A percentile compares a stretch with the other conserved stretches of the same genome.
Evolutionary conservation across 2,797 vertebrate species (phyloP).

Genomic region (Erethizon dorsatum): DNA sequence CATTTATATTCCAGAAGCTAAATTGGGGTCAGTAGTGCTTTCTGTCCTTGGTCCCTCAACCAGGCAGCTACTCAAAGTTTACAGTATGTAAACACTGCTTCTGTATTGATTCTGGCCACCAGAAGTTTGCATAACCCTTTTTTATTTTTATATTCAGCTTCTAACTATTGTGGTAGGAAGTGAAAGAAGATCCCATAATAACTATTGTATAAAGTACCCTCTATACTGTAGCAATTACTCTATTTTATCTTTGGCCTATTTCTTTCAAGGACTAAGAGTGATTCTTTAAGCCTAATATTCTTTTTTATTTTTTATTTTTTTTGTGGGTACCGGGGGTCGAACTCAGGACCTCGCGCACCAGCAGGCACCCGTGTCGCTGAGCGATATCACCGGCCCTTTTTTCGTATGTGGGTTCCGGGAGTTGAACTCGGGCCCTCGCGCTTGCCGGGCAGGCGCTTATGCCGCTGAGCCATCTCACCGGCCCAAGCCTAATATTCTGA

Average conservation of each 20-base stretch:
- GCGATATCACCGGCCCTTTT: too few species aligned
- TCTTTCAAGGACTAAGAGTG: neutral
- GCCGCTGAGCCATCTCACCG: too few species aligned
- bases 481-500: neutral
- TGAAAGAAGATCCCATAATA: neutral
- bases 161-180: conserved; percentile 8
- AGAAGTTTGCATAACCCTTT: conserved; percentile 20
- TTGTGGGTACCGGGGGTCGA: too few species aligned
- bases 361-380: too few species aligned
- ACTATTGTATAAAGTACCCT: neutral
- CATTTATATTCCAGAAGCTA: neutral
- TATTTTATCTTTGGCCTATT: neutral
- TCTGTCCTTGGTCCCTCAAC: neutral
- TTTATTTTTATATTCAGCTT: conserved; percentile 34
- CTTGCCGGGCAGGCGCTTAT: too few species aligned
- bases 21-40: neutral
- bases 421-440: too few species aligned
- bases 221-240: neutral
- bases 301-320: too few species aligned
- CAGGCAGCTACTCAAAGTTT: neutral
- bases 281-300: too few species aligned
- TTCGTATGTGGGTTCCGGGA: too few species aligned
- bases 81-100: neutral
- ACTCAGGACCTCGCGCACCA: too few species aligned
- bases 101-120: conserved; percentile 1